Evolutionary conservation across 1,140 invertebrate genomes (phyloP), one percentile per base, ranked within the genome.

Genomic region (Laupala kohalensis): DNA sequence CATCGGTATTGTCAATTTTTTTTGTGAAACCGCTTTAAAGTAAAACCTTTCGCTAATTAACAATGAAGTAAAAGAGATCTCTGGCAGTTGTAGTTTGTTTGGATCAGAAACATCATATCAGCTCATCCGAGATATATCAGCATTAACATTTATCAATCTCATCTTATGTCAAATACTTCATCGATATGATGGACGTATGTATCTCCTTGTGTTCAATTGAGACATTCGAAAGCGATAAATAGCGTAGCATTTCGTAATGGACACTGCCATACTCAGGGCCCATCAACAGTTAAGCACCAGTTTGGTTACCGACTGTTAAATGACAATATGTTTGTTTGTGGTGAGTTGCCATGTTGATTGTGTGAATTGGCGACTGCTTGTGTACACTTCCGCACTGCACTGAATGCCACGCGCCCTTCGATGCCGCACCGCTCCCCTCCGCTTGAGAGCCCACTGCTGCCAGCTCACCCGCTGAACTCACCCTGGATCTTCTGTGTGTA

Each of bases 291-390:
- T 3, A 69, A 69, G 69, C 28, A 69, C 29, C 37, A 53, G 69
- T 69, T 69, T 53, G 13, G 23, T 13, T 70, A 53, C 68, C 23
- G 63, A 53, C 53, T 29, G 53, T 70, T 70, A 70, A 70, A 70
- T 70, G 69, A 70, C 69, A 64, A 70, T 70, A 26, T 70, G 69
- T 70, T 25, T 70, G 69, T 70, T 70, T 70, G 69, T 64, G 69
- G 69, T 53, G 37, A 25, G 19, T 53, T 24, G n/a, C 25, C 4
- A 53, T 70, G 69, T 70, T 70, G 69, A 70, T 70, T 70, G 69
- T 70, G 69, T 70, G 69, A 70, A 64, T 70, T 70, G 69, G 25
- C n/a, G 69, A 70, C 69, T 64, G 69, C 26, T 70, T 30, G 53
- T 70, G 69, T 70, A 70, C 37, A 70, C 69, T 26, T 62, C 9